Evolutionary conservation across 2,888 invertebrate species (phyloP).

Genomic region (Folsomia candida): DNA sequence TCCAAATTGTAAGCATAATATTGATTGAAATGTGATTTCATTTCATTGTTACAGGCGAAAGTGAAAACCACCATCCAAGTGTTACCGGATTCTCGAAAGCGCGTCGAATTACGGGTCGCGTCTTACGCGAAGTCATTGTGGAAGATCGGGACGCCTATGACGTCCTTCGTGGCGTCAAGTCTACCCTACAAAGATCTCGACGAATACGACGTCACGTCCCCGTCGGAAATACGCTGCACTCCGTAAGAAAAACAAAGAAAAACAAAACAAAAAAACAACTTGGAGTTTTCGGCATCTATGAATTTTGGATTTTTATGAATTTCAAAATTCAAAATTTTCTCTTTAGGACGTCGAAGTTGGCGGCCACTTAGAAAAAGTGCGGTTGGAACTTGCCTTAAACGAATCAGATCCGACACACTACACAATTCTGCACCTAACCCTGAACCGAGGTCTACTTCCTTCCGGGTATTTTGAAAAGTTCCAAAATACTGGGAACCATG

Average conservation of each 20-base stretch:
- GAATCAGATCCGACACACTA: conserved; percentile 50
- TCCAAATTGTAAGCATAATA: no score
- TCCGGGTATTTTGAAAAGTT: conserved; percentile 65
- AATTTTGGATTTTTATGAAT: no score
- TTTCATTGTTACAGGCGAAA: no score
- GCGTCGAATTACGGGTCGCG: not conserved
- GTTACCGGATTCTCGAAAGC: not conserved
- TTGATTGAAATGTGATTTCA: no score
- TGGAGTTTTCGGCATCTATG: no score
- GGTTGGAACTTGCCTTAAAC: conserved; percentile 55
- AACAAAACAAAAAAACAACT: no score
- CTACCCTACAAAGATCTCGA: not conserved
- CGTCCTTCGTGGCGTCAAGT: no score
- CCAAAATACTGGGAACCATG: conserved; percentile 60
- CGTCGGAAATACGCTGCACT: not conserved
- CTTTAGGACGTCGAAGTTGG: no score
- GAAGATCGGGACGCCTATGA: not conserved
- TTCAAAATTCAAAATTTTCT: no score
- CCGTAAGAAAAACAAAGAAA: no score
- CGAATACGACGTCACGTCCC: not conserved
- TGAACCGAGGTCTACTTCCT: conserved; percentile 64
- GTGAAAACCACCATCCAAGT: not conserved
- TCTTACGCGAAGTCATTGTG: not conserved
- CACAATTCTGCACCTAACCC: not conserved
- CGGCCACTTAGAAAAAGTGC: conserved; percentile 28